A percentile compares a stretch with the other conserved stretches of the same genome.
Evolutionary conservation across 2,888 invertebrate genomes (phyloP).

Genomic region (Ornithoptera priamus): DNA sequence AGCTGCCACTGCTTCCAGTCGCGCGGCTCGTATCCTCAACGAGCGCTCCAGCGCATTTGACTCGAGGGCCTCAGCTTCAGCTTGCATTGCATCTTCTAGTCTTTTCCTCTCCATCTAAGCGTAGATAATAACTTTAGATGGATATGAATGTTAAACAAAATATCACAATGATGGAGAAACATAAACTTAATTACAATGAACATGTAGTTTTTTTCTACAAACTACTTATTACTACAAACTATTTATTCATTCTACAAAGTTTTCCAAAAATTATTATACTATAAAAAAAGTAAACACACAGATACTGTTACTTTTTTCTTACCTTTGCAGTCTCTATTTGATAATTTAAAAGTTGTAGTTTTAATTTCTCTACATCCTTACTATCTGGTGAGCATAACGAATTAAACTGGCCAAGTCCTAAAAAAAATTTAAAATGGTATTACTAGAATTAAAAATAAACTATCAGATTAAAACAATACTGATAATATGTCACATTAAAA

Average conservation of each 20-base stretch:
- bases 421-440: background rate
- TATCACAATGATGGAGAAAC: too few relatives aligned
- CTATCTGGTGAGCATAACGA: constrained; percentile 42
- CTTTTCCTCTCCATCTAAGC: constrained; percentile 62
- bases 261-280: too few relatives aligned
- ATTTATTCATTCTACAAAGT: too few relatives aligned
- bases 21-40: constrained; percentile 56
- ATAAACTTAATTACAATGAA: too few relatives aligned
- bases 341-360: constrained; percentile 60
- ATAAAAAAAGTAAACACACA: too few relatives aligned
- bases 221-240: too few relatives aligned
- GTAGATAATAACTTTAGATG: background rate
- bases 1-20: constrained; percentile 54
- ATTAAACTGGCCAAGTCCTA: constrained; percentile 44
- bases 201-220: too few relatives aligned
- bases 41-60: constrained; percentile 48
- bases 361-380: constrained; percentile 57
- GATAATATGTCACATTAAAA: too few relatives aligned
- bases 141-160: too few relatives aligned
- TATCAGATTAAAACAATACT: too few relatives aligned
- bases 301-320: constrained; percentile 21
- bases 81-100: constrained; percentile 52
- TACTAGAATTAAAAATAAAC: too few relatives aligned
- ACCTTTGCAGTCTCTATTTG: constrained; percentile 71
- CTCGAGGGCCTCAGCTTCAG: constrained; percentile 48